Base-by-base conservation (phyloP, 1,140 invertebrate species). In the Hermatobates lingyangjiaoensis region DNA sequence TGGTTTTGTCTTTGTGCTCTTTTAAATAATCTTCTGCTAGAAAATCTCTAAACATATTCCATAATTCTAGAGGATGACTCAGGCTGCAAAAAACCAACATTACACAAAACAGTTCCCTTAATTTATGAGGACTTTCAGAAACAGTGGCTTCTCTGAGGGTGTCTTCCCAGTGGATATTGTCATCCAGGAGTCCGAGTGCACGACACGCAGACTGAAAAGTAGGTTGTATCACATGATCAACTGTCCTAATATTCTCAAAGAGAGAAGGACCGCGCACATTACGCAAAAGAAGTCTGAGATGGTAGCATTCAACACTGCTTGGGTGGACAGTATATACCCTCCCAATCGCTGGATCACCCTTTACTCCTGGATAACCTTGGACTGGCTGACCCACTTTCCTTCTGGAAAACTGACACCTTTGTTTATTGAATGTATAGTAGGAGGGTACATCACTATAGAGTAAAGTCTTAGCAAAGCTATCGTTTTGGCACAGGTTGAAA, bases 141-240 rank as follows among this genome's bases (percentile, higher is more conserved):
- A 44, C 7, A 44, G 45, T 12, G 4, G 45, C 45, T 27, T 46
- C 45, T 23, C 26, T 24, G 12, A 46, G 15, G 21, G 45, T 27
- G 12, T 27, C 23, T 24, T 61, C 58, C 65, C 65, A 66, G 27
- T 66, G 61, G 44, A 57, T 52, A 53, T 68, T 63, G 55, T 68
- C 60, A 57, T 66, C 61, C 7, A 68, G 56, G 45, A 70, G 59
- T 48, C 59, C 56, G 28, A 59, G 55, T 60, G 34, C 58, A 55
- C 59, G 51, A 49, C 63, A 64, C 45, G 62, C 56, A 27, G 54
- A 52, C 56, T 63, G 52, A 66, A 34, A 63, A 64, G 5, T 39
- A 15, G 58, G 57, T 58, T 34, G 54, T 39, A n/a, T n/a, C 7
- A 52, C 27, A 38, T 54, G 59, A 50, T 67, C 44, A 34, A 66